Evolutionary conservation across 1,140 invertebrate species (phyloP), one percentile per base, ranked within the genome.

Genomic region (Holotrichia oblita): DNA sequence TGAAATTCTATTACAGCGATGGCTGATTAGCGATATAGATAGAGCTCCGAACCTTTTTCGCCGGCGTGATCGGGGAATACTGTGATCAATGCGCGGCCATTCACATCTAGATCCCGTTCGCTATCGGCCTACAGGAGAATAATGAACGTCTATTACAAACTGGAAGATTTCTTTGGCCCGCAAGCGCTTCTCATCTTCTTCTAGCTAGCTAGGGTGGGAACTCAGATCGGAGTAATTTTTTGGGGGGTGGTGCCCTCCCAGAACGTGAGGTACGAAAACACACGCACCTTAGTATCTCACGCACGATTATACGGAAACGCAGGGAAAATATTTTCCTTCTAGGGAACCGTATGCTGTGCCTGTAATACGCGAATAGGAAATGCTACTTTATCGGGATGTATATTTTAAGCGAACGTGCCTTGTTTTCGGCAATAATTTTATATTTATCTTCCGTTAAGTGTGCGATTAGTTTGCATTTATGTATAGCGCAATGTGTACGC

Each of bases 1-100:
- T 55, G 48, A 55, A 55, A 55, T 55, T 55, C 48, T 55, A 55
- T 55, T 55, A 55, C 14, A 55, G 48, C 48, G 48, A 55, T 55
- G 14, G 48, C 48, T n/a, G 48, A 55, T 17, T 14, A 7, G 2
- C n/a, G 48, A 55, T 55, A n/a, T n/a, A 55, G 48, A 55, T 55
- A 55, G 48, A 17, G 48, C 14, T 17, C 6, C 17, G 48, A 55
- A 55, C 48, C 48, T 55, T 55, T 55, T 55, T 17, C n/a, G 48
- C 3, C n/a, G 6, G 14, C 48, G 48, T 6, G 14, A 6, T 17
- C 14, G 1, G 48, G 17, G 48, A 55, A 34, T 17, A 17, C 48
- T 7, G 14, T 55, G 48, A 55, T 55, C 48, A 55, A 55, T 17
- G 12, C n/a, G 12, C n/a, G 48, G 12, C 14, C n/a, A 17, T 17